A percentile compares a stretch with the other conserved stretches of the same genome.
Evolutionary conservation across 2,888 invertebrate species (phyloP).

Genomic region (Pristionchus mayeri): DNA sequence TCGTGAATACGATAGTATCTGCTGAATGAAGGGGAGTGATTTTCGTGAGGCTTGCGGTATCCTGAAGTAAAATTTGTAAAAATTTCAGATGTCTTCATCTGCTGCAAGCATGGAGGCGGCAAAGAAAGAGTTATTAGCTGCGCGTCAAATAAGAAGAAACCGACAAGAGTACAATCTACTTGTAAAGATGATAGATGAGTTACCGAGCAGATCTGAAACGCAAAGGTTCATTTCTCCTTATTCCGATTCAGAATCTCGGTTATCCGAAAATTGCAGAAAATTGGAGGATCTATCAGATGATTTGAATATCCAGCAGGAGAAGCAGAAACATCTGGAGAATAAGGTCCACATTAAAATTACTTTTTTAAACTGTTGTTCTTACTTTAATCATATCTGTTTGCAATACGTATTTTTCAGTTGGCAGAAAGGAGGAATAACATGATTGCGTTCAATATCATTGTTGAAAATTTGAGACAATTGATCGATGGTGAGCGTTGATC

Average conservation of each 20-base stretch:
- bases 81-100: conserved; percentile 19
- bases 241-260: not conserved
- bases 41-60: too few species aligned
- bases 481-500: conserved; percentile 55
- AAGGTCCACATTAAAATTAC: conserved; percentile 52
- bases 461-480: conserved; percentile 59
- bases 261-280: conserved; percentile 52
- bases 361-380: too few species aligned
- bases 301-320: conserved; percentile 63
- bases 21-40: too few species aligned
- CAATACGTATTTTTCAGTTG: too few species aligned
- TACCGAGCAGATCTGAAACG: conserved; percentile 65
- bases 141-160: conserved; percentile 62
- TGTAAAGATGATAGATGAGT: conserved; percentile 64
- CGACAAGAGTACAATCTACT: conserved; percentile 71
- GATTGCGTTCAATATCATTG: conserved; percentile 60
- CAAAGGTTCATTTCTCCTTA: conserved; percentile 42
- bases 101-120: conserved; percentile 65
- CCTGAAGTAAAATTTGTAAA: too few species aligned
- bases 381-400: conserved; percentile 19
- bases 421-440: conserved; percentile 59
- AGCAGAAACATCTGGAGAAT: conserved; percentile 65
- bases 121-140: conserved; percentile 63
- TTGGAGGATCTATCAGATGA: conserved; percentile 65
- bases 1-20: too few species aligned